Evolutionary conservation across 1,140 invertebrate genomes (phyloP).

Genomic region (Leptopilina boulardi): DNA sequence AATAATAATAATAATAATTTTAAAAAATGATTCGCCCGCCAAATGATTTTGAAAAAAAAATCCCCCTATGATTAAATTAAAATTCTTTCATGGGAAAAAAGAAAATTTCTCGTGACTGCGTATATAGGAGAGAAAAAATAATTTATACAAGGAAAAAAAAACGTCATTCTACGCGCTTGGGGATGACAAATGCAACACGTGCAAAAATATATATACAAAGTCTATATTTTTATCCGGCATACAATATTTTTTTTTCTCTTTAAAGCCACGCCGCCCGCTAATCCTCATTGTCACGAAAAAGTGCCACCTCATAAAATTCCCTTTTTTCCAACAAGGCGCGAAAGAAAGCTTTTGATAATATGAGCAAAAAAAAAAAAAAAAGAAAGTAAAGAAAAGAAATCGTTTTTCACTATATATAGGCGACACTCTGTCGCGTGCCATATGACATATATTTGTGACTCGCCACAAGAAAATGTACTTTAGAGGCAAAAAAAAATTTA

Average conservation of each 20-base stretch:
- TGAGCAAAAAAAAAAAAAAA: too few relatives aligned
- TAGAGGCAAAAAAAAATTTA: too few relatives aligned
- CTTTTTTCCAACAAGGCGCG: not conserved
- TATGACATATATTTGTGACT: too few relatives aligned
- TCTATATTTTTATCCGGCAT: not conserved
- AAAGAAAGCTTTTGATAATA: not conserved
- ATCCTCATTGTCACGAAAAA: constrained; percentile 3
- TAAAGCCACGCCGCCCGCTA: not conserved
- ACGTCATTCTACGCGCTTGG: not conserved
- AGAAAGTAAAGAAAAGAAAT: not conserved
- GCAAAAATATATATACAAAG: constrained; percentile 4
- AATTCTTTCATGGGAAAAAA: too few relatives aligned
- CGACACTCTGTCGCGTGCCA: constrained; percentile 9
- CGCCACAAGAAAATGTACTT: too few relatives aligned
- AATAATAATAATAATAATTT: too few relatives aligned
- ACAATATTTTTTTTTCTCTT: not conserved
- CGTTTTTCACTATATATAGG: not conserved
- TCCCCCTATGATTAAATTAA: too few relatives aligned
- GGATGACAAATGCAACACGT: constrained; percentile 20
- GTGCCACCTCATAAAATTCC: constrained; percentile 2
- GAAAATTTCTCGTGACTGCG: too few relatives aligned
- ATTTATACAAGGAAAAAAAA: not conserved
- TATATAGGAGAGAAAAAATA: too few relatives aligned
- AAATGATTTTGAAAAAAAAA: not conserved
- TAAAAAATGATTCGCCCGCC: too few relatives aligned